Evolutionary conservation across 2,113 vertebrate genomes (phyloP), one percentile per base, ranked within the genome.

Genomic region (Chrysemys picta): DNA sequence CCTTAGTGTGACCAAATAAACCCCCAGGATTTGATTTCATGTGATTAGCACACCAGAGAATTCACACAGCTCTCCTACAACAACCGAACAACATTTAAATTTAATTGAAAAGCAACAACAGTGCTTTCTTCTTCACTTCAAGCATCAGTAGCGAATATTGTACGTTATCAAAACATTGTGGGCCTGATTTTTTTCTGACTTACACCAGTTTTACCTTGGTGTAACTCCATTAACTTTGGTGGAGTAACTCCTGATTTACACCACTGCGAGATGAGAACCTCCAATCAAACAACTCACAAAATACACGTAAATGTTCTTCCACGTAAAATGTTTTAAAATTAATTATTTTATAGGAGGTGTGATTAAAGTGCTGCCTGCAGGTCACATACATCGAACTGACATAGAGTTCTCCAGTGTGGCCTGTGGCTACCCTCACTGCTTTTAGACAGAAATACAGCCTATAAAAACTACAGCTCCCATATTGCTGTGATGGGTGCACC

Each of bases 11-110:
- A 82, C 12, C 87, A 52, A 93, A 35, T 87, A 2, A 85, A 13
- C 22, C 22, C 22, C 5, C 2, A 79, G 79, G 94, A 90, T 93
- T 38, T 35, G 35, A 90, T 4, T 9, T 84, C 12, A 29, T 91
- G 8, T 79, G 50, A 82, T 85, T 91, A 76, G 16, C 10, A 84
- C 79, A 10, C 14, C 24, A 95, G 19, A 72, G n/a, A 38, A 72
- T 72, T 72, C 21, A 78, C 3, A 76, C 3, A 93, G 65, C 59
- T 96, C 69, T 80, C 5, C 4, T 65, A 19, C 38, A 76, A 88
- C 88, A 86, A 14, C 5, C 76, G 25, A 89, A 93, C n/a, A 94
- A 89, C 91, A 91, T 87, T 87, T 53, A 93, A 84, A 91, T 93
- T 91, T 91, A 17, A 91, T 85, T 89, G 90, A 85, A 54, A 90